Base-by-base conservation (phyloP, 1,140 invertebrate genomes). In the Marisa cornuarietis region DNA sequence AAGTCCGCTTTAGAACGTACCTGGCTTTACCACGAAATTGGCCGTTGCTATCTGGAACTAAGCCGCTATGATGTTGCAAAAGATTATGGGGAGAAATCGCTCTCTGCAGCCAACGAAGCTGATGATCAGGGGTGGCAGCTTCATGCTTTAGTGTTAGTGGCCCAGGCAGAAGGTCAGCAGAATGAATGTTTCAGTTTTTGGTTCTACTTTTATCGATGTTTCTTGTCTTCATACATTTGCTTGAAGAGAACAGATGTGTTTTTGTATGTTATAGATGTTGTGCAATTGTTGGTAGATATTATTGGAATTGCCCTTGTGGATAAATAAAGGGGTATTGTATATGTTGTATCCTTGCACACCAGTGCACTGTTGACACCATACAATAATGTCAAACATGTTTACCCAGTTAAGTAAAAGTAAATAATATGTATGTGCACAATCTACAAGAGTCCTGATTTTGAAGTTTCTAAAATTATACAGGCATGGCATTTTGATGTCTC, bases 21-120 rank as follows among this genome's bases (percentile, higher is more conserved):
- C 9, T 91, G 91, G 91, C 79, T 91, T 42, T 88, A 87, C 81
- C 91, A 92, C 83, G 91, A 91, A 81, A 91, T 92, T 24, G 91
- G 91, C 20, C 83, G 90, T 22, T 92, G 91, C 79, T 85, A 91
- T 78, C 81, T 91, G 54, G 91, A 91, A 83, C 80, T 90, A 62
- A 84, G 81, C 49, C 82, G 88, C 63, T 86, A 83, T 76, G 68
- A 85, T n/a, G 82, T 90, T 16, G 89, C 90, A 20, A 82, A 85
- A 72, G 88, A 91, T 18, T 91, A 87, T 85, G 91, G 90, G 16
- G 86, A 90, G 81, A 89, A 89, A 73, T 90, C 91, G 24, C 81
- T 91, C 58, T 82, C 82, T n/a, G 85, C 85, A 18, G 90, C 91
- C 1, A 73, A 86, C 49, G 87, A 89, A 76, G 88, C 87, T 22